Conservation (phyloP, 2,797 vertebrate species). For the Percopsis omiscomaycus region DNA sequence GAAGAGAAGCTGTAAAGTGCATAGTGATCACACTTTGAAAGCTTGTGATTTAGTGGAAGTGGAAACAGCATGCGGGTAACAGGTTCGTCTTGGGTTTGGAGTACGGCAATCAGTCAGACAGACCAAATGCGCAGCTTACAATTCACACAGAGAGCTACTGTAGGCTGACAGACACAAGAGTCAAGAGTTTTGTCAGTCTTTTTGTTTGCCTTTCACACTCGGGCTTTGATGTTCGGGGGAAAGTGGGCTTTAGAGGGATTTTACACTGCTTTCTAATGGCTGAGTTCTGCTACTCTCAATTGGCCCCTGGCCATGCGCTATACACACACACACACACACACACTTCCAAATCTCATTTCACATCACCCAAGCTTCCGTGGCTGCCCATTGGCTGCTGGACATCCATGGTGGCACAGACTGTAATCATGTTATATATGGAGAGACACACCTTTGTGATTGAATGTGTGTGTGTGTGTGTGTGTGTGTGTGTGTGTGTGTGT, state of each 20-base stretch:
- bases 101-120: conserved; percentile 5
- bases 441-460: conserved; percentile 4
- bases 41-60: no score
- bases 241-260: conserved; percentile 52
- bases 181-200: conserved; percentile 13
- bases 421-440: conserved; percentile 33
- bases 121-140: conserved; percentile 17
- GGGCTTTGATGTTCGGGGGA: conserved; percentile 52
- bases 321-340: conserved; percentile 12
- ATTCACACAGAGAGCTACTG: conserved; percentile 22
- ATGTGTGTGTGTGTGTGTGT: not conserved
- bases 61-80: no score
- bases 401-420: conserved; percentile 19
- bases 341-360: conserved; percentile 49
- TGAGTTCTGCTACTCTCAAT: conserved; percentile 41
- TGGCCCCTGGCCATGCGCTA: conserved; percentile 26
- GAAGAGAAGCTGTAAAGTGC: no score
- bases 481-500: not conserved
- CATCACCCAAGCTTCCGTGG: conserved; percentile 25
- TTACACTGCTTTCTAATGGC: conserved; percentile 44
- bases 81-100: no score
- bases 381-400: conserved; percentile 25
- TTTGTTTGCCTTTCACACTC: conserved; percentile 43
- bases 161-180: conserved; percentile 20
- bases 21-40: no score